Conservation (phyloP, 1,140 invertebrate genomes). For the Heliothis virescens region DNA sequence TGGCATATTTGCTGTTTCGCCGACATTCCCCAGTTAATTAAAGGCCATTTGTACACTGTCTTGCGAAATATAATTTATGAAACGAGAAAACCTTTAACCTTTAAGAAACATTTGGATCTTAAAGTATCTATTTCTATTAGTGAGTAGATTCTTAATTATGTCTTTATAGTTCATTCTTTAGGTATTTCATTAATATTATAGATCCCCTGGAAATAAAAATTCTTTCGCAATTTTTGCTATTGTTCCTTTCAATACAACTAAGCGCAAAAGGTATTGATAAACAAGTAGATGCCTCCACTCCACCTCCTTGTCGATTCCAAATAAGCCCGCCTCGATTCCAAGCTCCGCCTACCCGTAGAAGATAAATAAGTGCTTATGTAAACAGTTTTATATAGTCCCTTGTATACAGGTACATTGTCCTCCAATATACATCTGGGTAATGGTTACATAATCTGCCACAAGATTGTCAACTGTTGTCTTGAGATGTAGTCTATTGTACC, state of each 20-base stretch:
- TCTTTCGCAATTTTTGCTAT: slow-evolving; percentile 21
- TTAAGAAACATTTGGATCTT: slow-evolving; percentile 64
- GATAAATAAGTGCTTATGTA: slow-evolving; percentile 81
- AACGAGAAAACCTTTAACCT: slow-evolving; percentile 72
- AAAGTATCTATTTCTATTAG: slow-evolving; percentile 37
- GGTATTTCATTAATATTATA: slow-evolving; percentile 7
- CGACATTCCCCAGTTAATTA: slow-evolving; percentile 83
- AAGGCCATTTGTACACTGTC: slow-evolving; percentile 82
- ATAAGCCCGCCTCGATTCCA: slow-evolving; percentile 82
- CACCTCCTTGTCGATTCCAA: slow-evolving; percentile 82
- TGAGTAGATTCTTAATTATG: slow-evolving; percentile 15
- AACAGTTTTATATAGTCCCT: slow-evolving; percentile 62
- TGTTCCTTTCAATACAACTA: slow-evolving; percentile 1
- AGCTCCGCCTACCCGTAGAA: slow-evolving; percentile 79
- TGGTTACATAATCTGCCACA: slow-evolving; percentile 19
- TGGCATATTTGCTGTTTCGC: slow-evolving; percentile 79
- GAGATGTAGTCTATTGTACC: slow-evolving; percentile 18
- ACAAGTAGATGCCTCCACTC: slow-evolving; percentile 71
- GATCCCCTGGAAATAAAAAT: not conserved
- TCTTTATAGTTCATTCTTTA: slow-evolving; percentile 53
- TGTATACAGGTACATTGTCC: slow-evolving; percentile 51
- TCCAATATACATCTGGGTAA: slow-evolving; percentile 28
- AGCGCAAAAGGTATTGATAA: slow-evolving; percentile 68
- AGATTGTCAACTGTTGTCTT: slow-evolving; percentile 17
- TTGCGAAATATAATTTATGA: slow-evolving; percentile 81